Percentiles rank a stretch among this genome's conserved stretches.
Evolutionary conservation across 2,797 vertebrate genomes (phyloP).

Genomic region (Melanotaenia trifasciata): DNA sequence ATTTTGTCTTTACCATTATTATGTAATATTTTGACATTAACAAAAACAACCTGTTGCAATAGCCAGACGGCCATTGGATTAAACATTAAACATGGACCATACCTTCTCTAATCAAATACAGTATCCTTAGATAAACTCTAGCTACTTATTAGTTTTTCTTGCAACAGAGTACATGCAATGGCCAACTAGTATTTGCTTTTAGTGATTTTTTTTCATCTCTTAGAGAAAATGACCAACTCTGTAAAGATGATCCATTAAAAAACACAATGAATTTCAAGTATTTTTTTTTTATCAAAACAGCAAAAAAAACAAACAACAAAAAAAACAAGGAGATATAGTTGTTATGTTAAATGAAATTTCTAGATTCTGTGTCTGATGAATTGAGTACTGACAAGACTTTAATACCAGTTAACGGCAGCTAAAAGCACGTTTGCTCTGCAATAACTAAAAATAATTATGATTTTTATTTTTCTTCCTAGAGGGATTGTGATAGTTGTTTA

Average conservation of each 20-base stretch:
- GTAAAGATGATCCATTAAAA: slow-evolving; percentile 9
- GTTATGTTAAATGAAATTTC: not conserved
- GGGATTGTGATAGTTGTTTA: not conserved
- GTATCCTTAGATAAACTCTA: slow-evolving; percentile 26
- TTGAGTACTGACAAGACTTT: not conserved
- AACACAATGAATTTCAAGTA: not conserved
- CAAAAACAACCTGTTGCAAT: not conserved
- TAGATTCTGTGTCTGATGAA: not conserved
- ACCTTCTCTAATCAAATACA: not conserved
- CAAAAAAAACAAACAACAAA: not conserved
- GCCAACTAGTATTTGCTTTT: slow-evolving; percentile 13
- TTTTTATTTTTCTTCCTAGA: not conserved
- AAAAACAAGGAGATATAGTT: not conserved
- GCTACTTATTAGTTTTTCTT: slow-evolving; percentile 43
- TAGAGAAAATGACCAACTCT: not conserved
- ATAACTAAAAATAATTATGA: not conserved
- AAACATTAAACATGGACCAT: slow-evolving; percentile 47
- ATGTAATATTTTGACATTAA: slow-evolving; percentile 1
- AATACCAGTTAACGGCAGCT: not conserved
- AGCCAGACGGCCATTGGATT: not conserved
- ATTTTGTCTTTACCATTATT: not conserved
- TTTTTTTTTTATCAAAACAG: not conserved
- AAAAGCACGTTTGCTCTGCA: not conserved
- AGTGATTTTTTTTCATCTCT: not conserved
- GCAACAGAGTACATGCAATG: slow-evolving; percentile 14